A percentile compares a stretch with the other conserved stretches of the same genome.
phyloP scores from a whole-genome alignment of 2,113 vertebrate genomes.

The Scortum barcoo region DNA sequence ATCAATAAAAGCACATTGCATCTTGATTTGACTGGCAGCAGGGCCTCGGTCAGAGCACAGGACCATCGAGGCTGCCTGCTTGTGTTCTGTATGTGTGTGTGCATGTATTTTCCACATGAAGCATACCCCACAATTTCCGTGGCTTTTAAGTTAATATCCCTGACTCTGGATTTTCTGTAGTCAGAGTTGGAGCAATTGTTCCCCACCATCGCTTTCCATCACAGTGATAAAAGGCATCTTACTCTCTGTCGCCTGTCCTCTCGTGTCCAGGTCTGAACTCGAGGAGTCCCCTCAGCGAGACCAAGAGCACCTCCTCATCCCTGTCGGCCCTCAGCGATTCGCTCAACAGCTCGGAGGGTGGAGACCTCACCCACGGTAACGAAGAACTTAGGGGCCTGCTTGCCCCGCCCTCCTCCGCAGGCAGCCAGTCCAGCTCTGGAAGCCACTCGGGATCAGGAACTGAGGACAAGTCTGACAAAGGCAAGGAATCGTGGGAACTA shows the following conservation, averaged over 20 bases:
- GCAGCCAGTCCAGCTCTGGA: constrained; percentile 91
- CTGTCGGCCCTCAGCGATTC: constrained; percentile 97
- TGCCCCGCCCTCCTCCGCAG: constrained; percentile 91
- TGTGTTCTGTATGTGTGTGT: constrained; percentile 12
- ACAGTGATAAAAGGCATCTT: not conserved
- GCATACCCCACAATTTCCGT: not conserved
- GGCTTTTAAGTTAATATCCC: constrained; percentile 18
- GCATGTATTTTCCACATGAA: constrained; percentile 1
- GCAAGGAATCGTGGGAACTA: constrained; percentile 75
- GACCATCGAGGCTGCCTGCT: constrained; percentile 46
- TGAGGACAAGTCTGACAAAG: constrained; percentile 97
- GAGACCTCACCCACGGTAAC: constrained; percentile 88
- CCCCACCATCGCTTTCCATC: not conserved
- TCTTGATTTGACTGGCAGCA: constrained; percentile 80
- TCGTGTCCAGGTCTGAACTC: constrained; percentile 84
- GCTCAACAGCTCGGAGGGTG: constrained; percentile 95
- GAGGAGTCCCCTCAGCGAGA: constrained; percentile 92
- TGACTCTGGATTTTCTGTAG: not conserved
- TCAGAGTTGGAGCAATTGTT: not conserved
- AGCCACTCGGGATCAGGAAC: constrained; percentile 89
- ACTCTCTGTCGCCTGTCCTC: not conserved
- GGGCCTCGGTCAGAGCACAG: constrained; percentile 59
- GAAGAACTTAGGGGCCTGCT: constrained; percentile 92
- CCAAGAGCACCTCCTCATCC: constrained; percentile 93
- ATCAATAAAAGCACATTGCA: constrained; percentile 81